These are phyloP conservation scores for Brachynemurus nebulosus DNA, from an alignment of 2,888 invertebrate species.

Conservation along the genomic window DNA sequence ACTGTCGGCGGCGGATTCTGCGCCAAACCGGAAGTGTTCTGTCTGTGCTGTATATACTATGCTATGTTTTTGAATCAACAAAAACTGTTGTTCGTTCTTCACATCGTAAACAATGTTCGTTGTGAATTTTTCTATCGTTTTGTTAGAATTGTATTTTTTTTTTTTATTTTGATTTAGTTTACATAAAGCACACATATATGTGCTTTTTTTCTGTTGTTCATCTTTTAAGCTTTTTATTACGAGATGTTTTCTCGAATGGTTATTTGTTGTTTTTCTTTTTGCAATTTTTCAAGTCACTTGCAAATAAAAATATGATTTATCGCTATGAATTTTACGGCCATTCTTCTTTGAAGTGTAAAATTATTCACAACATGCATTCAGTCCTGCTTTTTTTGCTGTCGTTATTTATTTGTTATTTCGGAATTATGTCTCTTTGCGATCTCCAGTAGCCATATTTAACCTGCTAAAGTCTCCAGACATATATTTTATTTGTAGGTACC, in stretches of 20 bases:
- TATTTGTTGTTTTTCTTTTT: conserved; percentile 1
- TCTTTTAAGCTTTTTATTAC: no score
- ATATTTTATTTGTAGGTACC: no score
- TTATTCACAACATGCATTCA: no score
- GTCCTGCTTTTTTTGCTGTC: no score
- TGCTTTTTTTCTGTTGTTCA: not conserved
- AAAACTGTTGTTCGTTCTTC: conserved; percentile 9
- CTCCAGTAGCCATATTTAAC: no score
- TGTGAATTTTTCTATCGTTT: conserved; percentile 3
- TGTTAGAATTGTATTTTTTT: not conserved
- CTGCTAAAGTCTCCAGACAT: no score
- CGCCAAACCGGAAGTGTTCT: conserved; percentile 5
- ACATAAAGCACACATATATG: not conserved
- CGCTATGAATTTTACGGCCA: no score
- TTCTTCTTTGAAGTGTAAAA: no score
- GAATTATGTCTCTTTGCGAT: no score
- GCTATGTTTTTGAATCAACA: conserved; percentile 8
- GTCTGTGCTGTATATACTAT: no score
- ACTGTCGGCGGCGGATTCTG: conserved; percentile 2
- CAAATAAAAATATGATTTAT: not conserved
- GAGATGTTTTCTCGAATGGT: no score
- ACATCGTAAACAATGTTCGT: conserved; percentile 11
- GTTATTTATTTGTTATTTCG: no score
- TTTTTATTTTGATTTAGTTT: not conserved
- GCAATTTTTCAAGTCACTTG: not conserved